Evolutionary conservation across 2,888 invertebrate species (phyloP), one percentile per base, ranked within the genome.

Genomic region (Cataglyphis altisquamis): DNA sequence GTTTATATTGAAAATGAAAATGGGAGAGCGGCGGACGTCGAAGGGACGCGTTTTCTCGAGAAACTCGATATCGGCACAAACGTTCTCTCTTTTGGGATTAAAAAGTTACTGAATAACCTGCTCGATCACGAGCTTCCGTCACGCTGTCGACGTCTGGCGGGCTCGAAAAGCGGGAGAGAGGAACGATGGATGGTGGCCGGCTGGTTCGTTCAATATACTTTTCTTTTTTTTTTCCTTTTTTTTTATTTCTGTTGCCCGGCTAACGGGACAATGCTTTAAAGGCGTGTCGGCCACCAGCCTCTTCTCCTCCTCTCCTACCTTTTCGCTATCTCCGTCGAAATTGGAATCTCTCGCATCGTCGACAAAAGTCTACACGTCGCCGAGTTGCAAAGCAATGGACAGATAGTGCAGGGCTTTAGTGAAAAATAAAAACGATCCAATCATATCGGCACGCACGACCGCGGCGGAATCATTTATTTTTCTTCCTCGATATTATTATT

Each of bases 281-380:
- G 74, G 48, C 48, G 48, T 60, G 67, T 45, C 66, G 25, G 41
- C 41, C 41, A 21, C 12, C 73, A n/a, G 18, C 15, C 41, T 39
- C 15, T 60, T 9, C n/a, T 15, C 4, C 15, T 10, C 21, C 21
- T 63, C 48, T 10, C 63, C 21, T 36, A 29, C 45, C 63, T 74
- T 48, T n/a, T 45, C 82, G 73, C 60, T 80, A 66, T 87, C 81
- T 86, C 52, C 87, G 83, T 21, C 82, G 78, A 85, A 86, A 88
- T 86, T 86, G 86, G 66, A 88, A 74, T 74, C 74, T 60, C 48
- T 88, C 84, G 88, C 70, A 83, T 82, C 74, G 80, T 77, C 84
- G 86, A 84, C 84, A 81, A 87, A 86, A 88, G 87, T 25, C 60
- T 29, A 41, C 72, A 72, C 66, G 83, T 73, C 85, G 82, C 66